Conservation (phyloP, 2,888 invertebrate genomes). For the Lamellibrachia satsuma region DNA sequence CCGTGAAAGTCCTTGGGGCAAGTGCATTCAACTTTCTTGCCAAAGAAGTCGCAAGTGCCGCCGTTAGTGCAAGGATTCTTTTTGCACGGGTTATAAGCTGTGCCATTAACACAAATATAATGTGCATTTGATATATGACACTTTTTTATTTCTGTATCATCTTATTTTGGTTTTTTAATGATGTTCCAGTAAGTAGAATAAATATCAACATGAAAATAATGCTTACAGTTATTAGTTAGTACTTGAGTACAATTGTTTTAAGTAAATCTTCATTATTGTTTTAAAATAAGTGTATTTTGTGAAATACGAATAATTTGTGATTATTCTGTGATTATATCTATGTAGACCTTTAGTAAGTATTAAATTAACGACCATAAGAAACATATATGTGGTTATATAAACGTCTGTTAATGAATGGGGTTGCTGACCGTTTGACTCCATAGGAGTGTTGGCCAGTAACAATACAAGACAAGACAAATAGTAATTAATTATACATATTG, state of each 20-base stretch:
- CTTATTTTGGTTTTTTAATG: neutral
- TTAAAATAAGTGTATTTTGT: no score
- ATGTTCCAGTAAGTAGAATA: neutral
- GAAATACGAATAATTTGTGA: no score
- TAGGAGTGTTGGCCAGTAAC: neutral
- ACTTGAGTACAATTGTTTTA: no score
- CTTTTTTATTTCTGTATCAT: neutral
- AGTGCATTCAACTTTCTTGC: neutral
- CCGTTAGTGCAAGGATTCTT: neutral
- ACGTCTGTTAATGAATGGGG: neutral
- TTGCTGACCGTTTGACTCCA: neutral
- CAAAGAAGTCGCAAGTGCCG: neutral
- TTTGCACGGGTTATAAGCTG: neutral
- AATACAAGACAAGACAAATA: no score
- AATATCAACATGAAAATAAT: neutral
- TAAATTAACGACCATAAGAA: neutral
- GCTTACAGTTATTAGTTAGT: no score
- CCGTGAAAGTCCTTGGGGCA: neutral
- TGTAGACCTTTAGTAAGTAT: neutral
- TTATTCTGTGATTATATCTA: neutral
- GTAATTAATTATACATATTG: neutral
- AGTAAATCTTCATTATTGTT: no score
- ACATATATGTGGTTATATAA: neutral
- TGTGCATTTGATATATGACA: neutral
- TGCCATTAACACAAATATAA: neutral